Evolutionary conservation across 2,888 invertebrate genomes (phyloP).

Genomic region (Caenorhabditis plicata): DNA sequence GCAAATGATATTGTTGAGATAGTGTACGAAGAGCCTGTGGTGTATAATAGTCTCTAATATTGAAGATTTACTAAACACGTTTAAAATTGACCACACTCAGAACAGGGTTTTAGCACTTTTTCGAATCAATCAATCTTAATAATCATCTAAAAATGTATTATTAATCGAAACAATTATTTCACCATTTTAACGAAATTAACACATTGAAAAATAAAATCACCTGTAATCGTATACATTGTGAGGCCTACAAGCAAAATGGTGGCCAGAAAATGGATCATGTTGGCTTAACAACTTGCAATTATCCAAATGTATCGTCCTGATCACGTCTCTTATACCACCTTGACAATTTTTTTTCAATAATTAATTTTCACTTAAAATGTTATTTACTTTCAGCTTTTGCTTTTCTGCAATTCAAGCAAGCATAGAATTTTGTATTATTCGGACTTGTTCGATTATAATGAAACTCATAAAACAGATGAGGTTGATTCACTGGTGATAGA

Average conservation of each 20-base stretch:
- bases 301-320: slow-evolving; percentile 42
- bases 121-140: too few species aligned
- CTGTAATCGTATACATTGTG: slow-evolving; percentile 25
- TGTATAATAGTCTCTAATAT: too few species aligned
- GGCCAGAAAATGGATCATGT: slow-evolving; percentile 42
- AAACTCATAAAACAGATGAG: slow-evolving; percentile 39
- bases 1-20: too few species aligned
- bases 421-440: slow-evolving; percentile 38
- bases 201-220: slow-evolving; percentile 11
- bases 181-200: not conserved
- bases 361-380: not conserved
- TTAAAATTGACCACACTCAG: too few species aligned
- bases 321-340: slow-evolving; percentile 40
- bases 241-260: slow-evolving; percentile 43
- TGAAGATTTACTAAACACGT: too few species aligned
- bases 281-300: slow-evolving; percentile 34
- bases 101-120: too few species aligned
- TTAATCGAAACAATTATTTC: too few species aligned
- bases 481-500: slow-evolving; percentile 22
- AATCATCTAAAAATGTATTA: too few species aligned
- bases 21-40: too few species aligned
- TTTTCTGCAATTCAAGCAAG: slow-evolving; percentile 43
- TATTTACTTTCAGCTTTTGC: slow-evolving; percentile 37
- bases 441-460: slow-evolving; percentile 38
- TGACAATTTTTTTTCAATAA: slow-evolving; percentile 1